A percentile compares a stretch with the other conserved stretches of the same genome.
Evolutionary conservation across 2,888 invertebrate genomes (phyloP).

Genomic region (Dolichopus griseipennis): DNA sequence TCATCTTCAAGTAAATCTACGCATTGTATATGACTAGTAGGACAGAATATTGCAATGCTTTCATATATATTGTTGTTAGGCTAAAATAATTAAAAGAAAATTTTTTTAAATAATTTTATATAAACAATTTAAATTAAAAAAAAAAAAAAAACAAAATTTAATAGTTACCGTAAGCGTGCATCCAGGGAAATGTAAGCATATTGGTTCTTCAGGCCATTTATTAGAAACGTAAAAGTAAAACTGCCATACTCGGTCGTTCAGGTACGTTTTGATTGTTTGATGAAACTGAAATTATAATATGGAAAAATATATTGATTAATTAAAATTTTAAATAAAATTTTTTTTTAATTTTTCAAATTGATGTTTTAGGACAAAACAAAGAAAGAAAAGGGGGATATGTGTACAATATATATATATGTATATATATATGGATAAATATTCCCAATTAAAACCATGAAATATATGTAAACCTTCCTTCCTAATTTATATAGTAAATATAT

Average conservation of each 20-base stretch:
- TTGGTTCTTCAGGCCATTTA: conserved; percentile 76
- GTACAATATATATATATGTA: too few species aligned
- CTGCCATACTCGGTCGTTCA: conserved; percentile 81
- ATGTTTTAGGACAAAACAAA: too few species aligned
- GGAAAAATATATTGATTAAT: too few species aligned
- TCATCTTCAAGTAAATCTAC: conserved; percentile 65
- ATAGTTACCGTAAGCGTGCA: conserved; percentile 70
- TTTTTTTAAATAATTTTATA: conserved; percentile 9
- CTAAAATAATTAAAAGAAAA: conserved; percentile 51
- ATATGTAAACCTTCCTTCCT: too few species aligned
- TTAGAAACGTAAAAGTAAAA: conserved; percentile 85
- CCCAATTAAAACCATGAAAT: too few species aligned
- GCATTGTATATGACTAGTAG: conserved; percentile 62
- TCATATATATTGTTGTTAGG: conserved; percentile 72
- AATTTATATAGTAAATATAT: too few species aligned
- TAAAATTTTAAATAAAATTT: too few species aligned
- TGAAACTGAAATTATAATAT: conserved; percentile 60
- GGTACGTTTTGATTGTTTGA: conserved; percentile 81
- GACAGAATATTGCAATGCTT: conserved; percentile 79
- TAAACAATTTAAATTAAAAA: conserved; percentile 11
- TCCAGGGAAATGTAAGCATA: conserved; percentile 79
- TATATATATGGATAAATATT: too few species aligned
- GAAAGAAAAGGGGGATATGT: too few species aligned
- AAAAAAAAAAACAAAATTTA: background rate
- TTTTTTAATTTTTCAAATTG: too few species aligned